phyloP scores from a whole-genome alignment of 2,797 vertebrate species.

The Champsocephalus gunnari region DNA sequence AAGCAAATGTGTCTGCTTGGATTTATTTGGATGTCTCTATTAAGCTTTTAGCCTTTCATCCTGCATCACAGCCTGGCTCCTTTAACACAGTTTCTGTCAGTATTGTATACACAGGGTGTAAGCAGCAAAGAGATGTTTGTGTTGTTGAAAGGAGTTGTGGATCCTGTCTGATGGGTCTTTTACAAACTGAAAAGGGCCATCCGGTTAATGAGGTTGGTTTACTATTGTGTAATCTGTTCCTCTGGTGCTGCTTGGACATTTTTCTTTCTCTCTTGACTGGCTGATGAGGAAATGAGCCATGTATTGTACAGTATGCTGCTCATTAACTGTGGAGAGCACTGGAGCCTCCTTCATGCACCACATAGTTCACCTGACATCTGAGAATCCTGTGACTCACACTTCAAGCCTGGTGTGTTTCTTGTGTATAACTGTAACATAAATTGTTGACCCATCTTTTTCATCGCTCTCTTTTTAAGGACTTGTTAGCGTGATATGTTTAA shows the following conservation, averaged over 20 bases:
- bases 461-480: not conserved
- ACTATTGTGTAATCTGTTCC: slow-evolving; percentile 41
- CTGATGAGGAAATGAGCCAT: slow-evolving; percentile 29
- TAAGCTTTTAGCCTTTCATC: slow-evolving; percentile 26
- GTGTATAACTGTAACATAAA: not conserved
- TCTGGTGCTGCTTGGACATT: slow-evolving; percentile 6
- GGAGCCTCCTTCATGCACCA: not conserved
- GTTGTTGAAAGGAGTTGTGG: slow-evolving; percentile 12
- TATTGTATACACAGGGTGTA: slow-evolving; percentile 21
- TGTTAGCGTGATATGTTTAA: not conserved
- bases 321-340: slow-evolving; percentile 21
- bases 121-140: slow-evolving; percentile 44
- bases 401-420: slow-evolving; percentile 9
- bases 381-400: not conserved
- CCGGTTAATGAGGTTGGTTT: not conserved
- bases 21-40: slow-evolving; percentile 5
- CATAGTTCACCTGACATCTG: slow-evolving; percentile 8
- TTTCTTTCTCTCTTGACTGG: not conserved
- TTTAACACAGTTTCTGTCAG: slow-evolving; percentile 25
- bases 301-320: not conserved
- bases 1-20: slow-evolving; percentile 11
- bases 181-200: not conserved
- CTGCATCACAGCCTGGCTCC: slow-evolving; percentile 5
- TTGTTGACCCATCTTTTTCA: slow-evolving; percentile 11
- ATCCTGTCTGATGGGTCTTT: slow-evolving; percentile 2